Base-by-base conservation (phyloP, 2,888 invertebrate genomes). In the Teinopalpus imperialis region DNA sequence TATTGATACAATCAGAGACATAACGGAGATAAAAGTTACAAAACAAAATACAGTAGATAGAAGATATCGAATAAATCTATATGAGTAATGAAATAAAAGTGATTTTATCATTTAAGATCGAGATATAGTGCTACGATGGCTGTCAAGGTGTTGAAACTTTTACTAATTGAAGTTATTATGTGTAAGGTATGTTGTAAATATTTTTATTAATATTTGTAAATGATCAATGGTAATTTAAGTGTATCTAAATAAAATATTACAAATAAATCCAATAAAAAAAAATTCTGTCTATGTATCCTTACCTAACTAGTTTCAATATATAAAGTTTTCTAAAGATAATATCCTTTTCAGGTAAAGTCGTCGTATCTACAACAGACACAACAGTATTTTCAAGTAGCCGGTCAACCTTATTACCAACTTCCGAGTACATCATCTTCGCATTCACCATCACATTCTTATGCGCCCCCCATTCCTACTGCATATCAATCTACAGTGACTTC, bases 371-470 rank as follows among this genome's bases (percentile, higher is more conserved):
- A 30, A 30, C 37, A 16, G 12, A 12, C 34, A 8, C 49, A 46
- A 10, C 24, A 43, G 26, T 49, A 50, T 39, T 18, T 36, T 10
- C 23, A 50, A 31, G 44, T 31, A 7, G 44, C 49, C 10, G 43
- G 36, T 16, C 49, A 21, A 21, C 48, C 41, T 6, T 24, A 29
- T 34, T 48, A 49, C 21, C 23, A 36, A 8, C 7, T 36, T 32
- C 30, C 48, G 31, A 27, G 37, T 1, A 20, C 34, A 13, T 20
- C 43, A 7, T 4, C 42, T 5, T 6, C 27, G 24, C 30, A 13
- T 31, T 0, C 35, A 30, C 2, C n/a, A 2, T 3, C 31, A 9
- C 24, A 21, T 23, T 8, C 18, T 8, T 23, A 32, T 26, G n/a
- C 24, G 20, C 30, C 48, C 20, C 2, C 31, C 1, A 5, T 29